A percentile compares a stretch with the other conserved stretches of the same genome.
Conservation (phyloP, 2,888 invertebrate genomes). For the Isoperla grammatica region DNA sequence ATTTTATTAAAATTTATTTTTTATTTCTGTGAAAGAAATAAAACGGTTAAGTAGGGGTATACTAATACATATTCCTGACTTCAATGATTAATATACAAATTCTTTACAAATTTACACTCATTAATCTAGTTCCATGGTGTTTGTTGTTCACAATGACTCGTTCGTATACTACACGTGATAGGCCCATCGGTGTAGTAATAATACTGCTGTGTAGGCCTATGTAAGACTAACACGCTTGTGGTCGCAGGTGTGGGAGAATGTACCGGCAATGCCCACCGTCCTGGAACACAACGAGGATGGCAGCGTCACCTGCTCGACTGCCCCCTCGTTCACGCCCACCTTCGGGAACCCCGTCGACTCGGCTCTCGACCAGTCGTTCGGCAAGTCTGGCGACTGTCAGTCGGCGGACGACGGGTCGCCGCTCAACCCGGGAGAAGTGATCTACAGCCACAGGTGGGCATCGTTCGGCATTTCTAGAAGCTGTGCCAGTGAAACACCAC, state of each 20-base stretch:
- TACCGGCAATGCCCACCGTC: conserved; percentile 43
- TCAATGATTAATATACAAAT: no score
- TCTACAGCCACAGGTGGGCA: conserved; percentile 22
- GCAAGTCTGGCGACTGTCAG: conserved; percentile 31
- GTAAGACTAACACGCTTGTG: conserved; percentile 1
- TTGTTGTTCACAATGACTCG: no score
- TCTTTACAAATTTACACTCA: no score
- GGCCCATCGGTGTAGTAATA: no score
- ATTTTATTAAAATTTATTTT: no score
- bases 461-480: conserved; percentile 8
- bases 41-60: no score
- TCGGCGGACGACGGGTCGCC: conserved; percentile 27
- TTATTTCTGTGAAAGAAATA: no score
- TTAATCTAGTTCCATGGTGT: no score
- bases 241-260: conserved; percentile 64
- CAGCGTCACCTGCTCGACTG: conserved; percentile 33
- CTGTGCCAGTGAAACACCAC: not conserved
- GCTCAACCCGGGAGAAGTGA: conserved; percentile 27
- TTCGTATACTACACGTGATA: no score
- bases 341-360: conserved; percentile 34
- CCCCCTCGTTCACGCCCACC: conserved; percentile 36
- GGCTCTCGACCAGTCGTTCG: conserved; percentile 28
- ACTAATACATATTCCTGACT: no score
- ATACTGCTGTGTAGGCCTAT: no score
- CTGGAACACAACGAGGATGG: conserved; percentile 38